Evolutionary conservation across 2,888 invertebrate species (phyloP).

Genomic region (Cynaeus angustus): DNA sequence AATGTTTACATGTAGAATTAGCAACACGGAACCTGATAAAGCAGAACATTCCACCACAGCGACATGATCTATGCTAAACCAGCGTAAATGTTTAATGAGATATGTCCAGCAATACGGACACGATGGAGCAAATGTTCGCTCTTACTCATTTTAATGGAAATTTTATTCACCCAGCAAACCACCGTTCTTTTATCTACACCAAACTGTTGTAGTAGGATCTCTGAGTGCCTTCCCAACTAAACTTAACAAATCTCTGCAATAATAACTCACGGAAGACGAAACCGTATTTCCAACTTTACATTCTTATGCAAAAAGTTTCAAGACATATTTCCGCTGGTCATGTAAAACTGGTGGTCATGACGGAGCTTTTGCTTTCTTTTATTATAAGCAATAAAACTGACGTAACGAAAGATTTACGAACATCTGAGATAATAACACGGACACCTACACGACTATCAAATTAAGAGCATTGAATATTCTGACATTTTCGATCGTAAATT

Average conservation of each 20-base stretch:
- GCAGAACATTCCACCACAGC: conserved; percentile 17
- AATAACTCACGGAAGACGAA: conserved; percentile 24
- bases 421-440: neutral
- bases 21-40: conserved; percentile 30
- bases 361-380: conserved; percentile 6
- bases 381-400: too few species aligned
- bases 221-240: too few species aligned
- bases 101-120: conserved; percentile 17
- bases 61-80: conserved; percentile 24
- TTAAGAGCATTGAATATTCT: conserved; percentile 19
- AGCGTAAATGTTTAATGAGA: conserved; percentile 21
- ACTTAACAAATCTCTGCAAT: conserved; percentile 18
- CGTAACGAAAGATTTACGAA: neutral
- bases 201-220: neutral
- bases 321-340: conserved; percentile 27
- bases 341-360: conserved; percentile 8
- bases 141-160: conserved; percentile 36
- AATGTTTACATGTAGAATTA: conserved; percentile 33
- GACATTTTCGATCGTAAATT: conserved; percentile 16
- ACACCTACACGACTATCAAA: conserved; percentile 19
- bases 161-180: conserved; percentile 25
- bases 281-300: conserved; percentile 25
- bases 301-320: conserved; percentile 12
- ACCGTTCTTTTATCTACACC: conserved; percentile 8
- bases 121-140: neutral